Conservation (phyloP, 2,888 invertebrate genomes). For the Eledona agricola region DNA sequence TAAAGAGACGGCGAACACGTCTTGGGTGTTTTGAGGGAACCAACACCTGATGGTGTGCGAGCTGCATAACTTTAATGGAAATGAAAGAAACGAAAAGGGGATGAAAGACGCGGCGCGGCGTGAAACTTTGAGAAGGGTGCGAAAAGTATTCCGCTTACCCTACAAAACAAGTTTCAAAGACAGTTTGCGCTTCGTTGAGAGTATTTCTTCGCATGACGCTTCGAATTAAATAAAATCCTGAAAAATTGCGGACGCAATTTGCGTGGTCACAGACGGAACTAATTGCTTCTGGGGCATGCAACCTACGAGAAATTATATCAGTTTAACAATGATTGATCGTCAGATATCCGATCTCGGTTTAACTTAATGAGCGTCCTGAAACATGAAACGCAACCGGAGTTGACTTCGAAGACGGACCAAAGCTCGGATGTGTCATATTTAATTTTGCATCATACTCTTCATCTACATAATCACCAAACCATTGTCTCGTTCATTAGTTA, state of each 20-base stretch:
- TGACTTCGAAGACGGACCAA: conserved; percentile 8
- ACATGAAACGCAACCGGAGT: conserved; percentile 18
- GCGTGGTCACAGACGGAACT: conserved; percentile 5
- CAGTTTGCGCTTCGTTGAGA: conserved; percentile 26
- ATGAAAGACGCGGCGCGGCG: conserved; percentile 47
- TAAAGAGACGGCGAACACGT: conserved; percentile 5
- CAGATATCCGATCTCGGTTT: not conserved
- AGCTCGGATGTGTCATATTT: conserved; percentile 9
- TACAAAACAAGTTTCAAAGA: conserved; percentile 35
- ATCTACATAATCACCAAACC: no score
- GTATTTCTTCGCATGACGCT: conserved; percentile 8
- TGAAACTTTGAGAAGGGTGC: conserved; percentile 45
- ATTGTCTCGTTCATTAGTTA: no score
- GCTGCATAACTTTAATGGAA: conserved; percentile 33
- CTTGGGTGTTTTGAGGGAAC: conserved; percentile 13
- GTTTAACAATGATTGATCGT: not conserved
- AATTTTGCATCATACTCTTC: no score
- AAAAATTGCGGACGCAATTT: conserved; percentile 1
- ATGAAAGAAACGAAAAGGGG: conserved; percentile 40
- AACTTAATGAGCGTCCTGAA: conserved; percentile 14
- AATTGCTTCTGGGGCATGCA: conserved; percentile 5
- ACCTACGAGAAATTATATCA: not conserved
- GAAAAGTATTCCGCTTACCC: conserved; percentile 33
- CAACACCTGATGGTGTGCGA: conserved; percentile 32
- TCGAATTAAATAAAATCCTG: conserved; percentile 9